These are phyloP conservation scores for Toxostoma redivivum DNA, from an alignment of 2,113 vertebrate species.

Conservation along the genomic window DNA sequence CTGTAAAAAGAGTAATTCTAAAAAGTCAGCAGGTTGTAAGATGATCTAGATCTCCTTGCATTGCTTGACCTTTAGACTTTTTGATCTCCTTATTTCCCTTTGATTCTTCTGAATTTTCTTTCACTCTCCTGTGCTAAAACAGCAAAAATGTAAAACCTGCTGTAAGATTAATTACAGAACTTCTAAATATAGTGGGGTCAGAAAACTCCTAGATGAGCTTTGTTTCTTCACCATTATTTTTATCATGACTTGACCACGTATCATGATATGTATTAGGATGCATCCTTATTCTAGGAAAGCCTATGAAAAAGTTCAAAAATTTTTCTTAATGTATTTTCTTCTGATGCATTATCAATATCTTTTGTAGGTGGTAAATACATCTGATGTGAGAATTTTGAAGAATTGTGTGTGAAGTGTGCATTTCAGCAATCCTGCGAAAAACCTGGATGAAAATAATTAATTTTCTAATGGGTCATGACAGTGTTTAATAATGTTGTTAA, in stretches of 20 bases:
- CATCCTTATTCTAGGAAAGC: not conserved
- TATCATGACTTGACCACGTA: not conserved
- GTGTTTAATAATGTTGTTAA: not conserved
- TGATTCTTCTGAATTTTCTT: conserved; percentile 4
- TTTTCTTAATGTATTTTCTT: not conserved
- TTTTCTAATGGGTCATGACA: not conserved
- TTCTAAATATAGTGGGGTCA: not conserved
- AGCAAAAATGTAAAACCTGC: not conserved
- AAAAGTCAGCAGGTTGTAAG: not conserved
- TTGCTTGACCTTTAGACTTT: not conserved
- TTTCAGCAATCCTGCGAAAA: not conserved
- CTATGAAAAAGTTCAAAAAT: not conserved
- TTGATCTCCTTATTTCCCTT: not conserved
- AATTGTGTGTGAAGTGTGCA: not conserved
- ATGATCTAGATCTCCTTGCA: not conserved
- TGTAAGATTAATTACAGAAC: conserved; percentile 4
- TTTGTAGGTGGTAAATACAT: not conserved
- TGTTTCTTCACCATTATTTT: not conserved
- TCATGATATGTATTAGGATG: not conserved
- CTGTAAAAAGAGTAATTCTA: not conserved
- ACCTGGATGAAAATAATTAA: not conserved
- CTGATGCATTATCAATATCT: not conserved
- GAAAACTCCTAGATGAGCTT: not conserved
- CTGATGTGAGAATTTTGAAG: not conserved
- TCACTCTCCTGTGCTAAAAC: not conserved